These are phyloP conservation scores for Drosophila cardini DNA, from an alignment of 1,140 invertebrate genomes.

Conservation along the genomic window DNA sequence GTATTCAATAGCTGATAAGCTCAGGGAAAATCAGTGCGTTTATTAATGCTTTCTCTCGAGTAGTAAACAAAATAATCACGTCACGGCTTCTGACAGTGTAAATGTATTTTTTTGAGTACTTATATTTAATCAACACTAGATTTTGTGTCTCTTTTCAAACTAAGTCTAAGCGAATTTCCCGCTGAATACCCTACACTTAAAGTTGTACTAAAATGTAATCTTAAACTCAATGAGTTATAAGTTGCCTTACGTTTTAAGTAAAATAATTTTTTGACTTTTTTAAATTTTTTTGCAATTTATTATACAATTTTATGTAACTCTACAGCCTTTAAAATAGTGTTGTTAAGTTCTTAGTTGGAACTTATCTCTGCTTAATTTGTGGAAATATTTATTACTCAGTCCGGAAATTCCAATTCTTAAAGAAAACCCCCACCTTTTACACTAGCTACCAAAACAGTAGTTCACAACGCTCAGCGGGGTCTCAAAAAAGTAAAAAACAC, in stretches of 20 bases:
- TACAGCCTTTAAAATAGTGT: too few relatives aligned
- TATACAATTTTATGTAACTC: too few relatives aligned
- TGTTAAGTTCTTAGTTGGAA: too few relatives aligned
- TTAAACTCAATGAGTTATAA: not conserved
- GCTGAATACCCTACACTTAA: not conserved
- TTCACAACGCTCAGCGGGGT: constrained; percentile 20
- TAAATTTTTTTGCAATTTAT: too few relatives aligned
- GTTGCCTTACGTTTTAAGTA: too few relatives aligned
- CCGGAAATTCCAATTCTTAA: constrained; percentile 9
- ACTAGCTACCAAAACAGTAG: constrained; percentile 34
- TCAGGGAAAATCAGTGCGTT: not conserved
- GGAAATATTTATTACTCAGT: not conserved
- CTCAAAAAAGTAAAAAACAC: not conserved
- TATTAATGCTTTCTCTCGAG: constrained; percentile 12
- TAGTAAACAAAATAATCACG: constrained; percentile 19
- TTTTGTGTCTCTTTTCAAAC: not conserved
- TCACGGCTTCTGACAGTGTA: constrained; percentile 4
- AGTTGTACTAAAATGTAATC: not conserved
- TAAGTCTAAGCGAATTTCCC: not conserved
- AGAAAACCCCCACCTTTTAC: constrained; percentile 15
- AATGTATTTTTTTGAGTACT: not conserved
- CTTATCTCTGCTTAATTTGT: too few relatives aligned
- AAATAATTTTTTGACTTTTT: too few relatives aligned
- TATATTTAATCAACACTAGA: constrained; percentile 24
- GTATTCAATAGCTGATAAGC: not conserved